Evolutionary conservation across 2,888 invertebrate genomes (phyloP).

Genomic region (Aelia acuminata): DNA sequence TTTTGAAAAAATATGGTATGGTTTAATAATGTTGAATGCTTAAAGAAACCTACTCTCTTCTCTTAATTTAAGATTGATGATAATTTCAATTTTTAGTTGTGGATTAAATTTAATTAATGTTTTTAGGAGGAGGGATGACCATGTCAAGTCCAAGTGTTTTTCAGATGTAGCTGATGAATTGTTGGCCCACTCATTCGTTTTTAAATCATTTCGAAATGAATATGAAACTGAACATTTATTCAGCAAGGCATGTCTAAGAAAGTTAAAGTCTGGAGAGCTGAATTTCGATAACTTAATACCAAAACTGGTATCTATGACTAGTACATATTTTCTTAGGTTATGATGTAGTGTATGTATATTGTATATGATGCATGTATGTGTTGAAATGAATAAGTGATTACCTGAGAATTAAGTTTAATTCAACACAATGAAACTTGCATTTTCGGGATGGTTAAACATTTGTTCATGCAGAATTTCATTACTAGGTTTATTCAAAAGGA

Average conservation of each 20-base stretch:
- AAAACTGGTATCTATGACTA: neutral
- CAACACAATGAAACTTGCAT: too few relatives aligned
- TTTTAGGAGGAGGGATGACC: conserved; percentile 5
- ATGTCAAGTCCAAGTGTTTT: conserved; percentile 50
- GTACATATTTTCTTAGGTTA: neutral
- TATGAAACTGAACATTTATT: conserved; percentile 55
- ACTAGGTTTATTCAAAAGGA: too few relatives aligned
- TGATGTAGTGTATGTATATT: too few relatives aligned
- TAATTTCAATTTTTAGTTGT: neutral
- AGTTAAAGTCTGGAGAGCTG: conserved; percentile 32
- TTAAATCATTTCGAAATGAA: conserved; percentile 53
- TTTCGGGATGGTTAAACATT: too few relatives aligned
- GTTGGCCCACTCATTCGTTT: conserved; percentile 22
- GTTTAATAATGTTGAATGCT: neutral
- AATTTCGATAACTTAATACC: conserved; percentile 3
- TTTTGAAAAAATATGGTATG: conserved; percentile 48
- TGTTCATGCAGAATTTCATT: too few relatives aligned
- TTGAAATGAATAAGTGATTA: too few relatives aligned
- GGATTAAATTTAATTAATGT: neutral
- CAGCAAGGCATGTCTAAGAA: neutral
- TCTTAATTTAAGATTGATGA: neutral
- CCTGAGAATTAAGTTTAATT: too few relatives aligned
- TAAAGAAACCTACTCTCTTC: too few relatives aligned
- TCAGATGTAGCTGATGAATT: conserved; percentile 27
- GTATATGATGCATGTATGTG: too few relatives aligned